Conservation (phyloP, 2,113 vertebrate genomes). For the Rutilus rutilus region DNA sequence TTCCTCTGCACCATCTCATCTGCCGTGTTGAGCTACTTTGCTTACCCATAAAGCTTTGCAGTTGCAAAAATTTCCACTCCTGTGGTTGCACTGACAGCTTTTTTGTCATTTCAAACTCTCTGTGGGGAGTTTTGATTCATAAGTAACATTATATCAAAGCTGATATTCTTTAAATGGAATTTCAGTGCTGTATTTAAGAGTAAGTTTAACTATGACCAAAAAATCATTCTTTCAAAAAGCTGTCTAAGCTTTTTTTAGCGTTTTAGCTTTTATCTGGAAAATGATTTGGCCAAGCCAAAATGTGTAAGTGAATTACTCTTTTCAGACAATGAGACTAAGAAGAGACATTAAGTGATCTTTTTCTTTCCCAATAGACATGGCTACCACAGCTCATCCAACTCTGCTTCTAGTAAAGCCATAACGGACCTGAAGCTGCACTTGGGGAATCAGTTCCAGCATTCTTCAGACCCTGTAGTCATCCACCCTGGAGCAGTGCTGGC, state of each 20-base stretch:
- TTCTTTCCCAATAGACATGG: conserved; percentile 77
- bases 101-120: conserved; percentile 2
- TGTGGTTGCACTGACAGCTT: conserved; percentile 7
- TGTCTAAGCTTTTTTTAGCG: not conserved
- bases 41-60: conserved; percentile 40
- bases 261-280: conserved; percentile 8
- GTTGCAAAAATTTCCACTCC: not conserved
- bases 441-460: conserved; percentile 73
- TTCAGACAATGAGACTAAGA: not conserved
- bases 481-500: conserved; percentile 94
- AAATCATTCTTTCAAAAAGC: not conserved
- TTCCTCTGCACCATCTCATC: not conserved
- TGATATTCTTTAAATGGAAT: not conserved
- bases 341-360: conserved; percentile 1
- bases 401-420: conserved; percentile 81
- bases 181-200: conserved; percentile 1
- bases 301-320: not conserved
- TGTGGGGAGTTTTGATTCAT: conserved; percentile 18
- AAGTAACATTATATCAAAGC: conserved; percentile 36
- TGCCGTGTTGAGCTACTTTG: conserved; percentile 38
- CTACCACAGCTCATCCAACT: conserved; percentile 85
- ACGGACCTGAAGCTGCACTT: conserved; percentile 85
- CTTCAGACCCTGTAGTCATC: conserved; percentile 88
- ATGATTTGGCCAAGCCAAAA: not conserved
- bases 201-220: not conserved